These are phyloP conservation scores for Aptenodytes patagonicus DNA, from an alignment of 2,113 vertebrate genomes.

Conservation along the genomic window DNA sequence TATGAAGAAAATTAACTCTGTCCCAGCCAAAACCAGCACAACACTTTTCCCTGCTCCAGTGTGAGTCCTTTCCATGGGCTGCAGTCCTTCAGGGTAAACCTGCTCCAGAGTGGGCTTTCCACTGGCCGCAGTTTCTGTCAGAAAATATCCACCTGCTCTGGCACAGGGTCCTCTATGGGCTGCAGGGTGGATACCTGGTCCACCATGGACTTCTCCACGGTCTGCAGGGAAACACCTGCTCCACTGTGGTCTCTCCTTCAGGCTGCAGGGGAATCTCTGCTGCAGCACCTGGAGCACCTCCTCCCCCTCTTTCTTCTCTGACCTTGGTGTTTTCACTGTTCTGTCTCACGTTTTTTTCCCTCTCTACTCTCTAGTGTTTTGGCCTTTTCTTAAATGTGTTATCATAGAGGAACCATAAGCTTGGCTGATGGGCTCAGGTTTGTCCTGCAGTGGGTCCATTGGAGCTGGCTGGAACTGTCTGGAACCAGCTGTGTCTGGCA, in stretches of 20 bases:
- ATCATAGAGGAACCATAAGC: background rate
- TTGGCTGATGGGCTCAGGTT: background rate
- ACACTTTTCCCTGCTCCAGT: background rate
- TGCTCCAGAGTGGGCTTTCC: background rate
- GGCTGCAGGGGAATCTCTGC: background rate
- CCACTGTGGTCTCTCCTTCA: background rate
- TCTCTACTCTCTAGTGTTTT: background rate
- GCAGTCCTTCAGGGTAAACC: background rate
- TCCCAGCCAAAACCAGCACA: too few relatives aligned
- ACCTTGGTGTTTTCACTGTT: background rate
- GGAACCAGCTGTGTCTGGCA: background rate
- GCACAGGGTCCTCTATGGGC: accelerated
- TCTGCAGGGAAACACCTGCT: background rate
- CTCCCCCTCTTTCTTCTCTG: background rate
- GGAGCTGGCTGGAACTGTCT: background rate
- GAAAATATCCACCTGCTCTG: background rate
- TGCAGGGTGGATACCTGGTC: background rate
- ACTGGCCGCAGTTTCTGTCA: background rate
- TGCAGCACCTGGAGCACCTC: background rate
- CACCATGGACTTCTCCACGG: background rate
- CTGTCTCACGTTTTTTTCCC: background rate
- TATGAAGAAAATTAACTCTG: too few relatives aligned
- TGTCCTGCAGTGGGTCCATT: accelerated
- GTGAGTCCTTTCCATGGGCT: background rate
- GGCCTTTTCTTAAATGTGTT: background rate